Evolutionary conservation across 2,113 vertebrate species (phyloP), one percentile per base, ranked within the genome.

Genomic region (Pterophyllum scalare): DNA sequence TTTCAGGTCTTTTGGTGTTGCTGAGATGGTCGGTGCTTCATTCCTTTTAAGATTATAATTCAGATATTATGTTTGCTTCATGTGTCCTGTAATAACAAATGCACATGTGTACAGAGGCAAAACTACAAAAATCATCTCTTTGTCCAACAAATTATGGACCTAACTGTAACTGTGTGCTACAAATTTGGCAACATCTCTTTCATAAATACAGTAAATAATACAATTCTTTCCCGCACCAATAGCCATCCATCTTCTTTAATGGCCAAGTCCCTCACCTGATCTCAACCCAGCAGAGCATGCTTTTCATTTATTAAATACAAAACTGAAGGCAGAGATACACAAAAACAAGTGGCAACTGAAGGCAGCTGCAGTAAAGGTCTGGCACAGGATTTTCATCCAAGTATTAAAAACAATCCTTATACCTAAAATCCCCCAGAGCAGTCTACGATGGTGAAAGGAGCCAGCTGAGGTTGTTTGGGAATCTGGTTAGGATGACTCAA

Each of bases 51-150:
- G 61, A 64, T 22, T 64, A 40, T 40, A 33, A 64, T 64, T 3
- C 22, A 38, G n/a, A 43, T 65, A 43, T 65, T 43, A 65, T 65
- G 20, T 65, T 65, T 65, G 35, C n/a, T 15, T 65, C 35, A 65
- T 43, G 22, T 0, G 35, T 19, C 61, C 22, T 0, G 35, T 64
- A 64, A 64, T 24, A 40, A 24, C 20, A 64, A 22, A 12, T 11
- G 33, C 31, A 33, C 6, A 6, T 33, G 31, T 33, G 31, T 33
- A 33, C 31, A 33, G 31, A 8, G 33, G 33, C 6, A 35, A 35
- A 35, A 35, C 33, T 35, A 35, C 7, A 35, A 35, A 35, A 35
- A 35, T 35, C 33, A 35, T 35, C 33, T 35, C 28, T 28, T 5
- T 33, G 33, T 33, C 33, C 33, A 35, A 35, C 33, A 8, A 35